Base-by-base conservation (phyloP, 2,888 invertebrate genomes). In the Drosophila engyochracea region DNA sequence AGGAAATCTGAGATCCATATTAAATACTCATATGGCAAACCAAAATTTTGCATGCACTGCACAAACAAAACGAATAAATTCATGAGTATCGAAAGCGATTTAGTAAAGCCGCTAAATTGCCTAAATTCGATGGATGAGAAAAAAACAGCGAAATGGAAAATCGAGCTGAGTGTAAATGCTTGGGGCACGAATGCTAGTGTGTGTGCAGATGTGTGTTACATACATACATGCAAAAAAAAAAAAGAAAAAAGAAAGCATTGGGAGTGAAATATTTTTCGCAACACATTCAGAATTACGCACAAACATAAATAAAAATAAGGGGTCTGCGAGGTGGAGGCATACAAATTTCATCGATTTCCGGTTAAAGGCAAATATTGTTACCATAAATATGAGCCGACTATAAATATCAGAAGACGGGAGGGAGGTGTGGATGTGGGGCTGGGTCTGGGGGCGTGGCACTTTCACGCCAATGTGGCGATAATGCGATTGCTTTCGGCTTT, bases 261-360 rank as follows among this genome's bases (percentile, higher is more conserved):
- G 59, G 28, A 68, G 39, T 74, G 53, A 77, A 59, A 80, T 68
- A 68, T 77, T 79, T 84, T 74, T 67, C 72, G 52, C 74, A 79
- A 59, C 71, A 78, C 76, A 76, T 80, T 76, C 81, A 76, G 68
- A 80, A 79, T 76, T 80, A 79, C 76, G 72, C 79, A 67, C 67
- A 61, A 75, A 77, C 64, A 77, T 71, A 87, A 76, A 71, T 69
- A 89, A 84, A 89, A 89, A 76, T 72, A 86, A 88, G 78, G 82
- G 85, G 78, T 82, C 79, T 80, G 25, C 81, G 53, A 72, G 71
- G 79, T 69, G 71, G 70, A 73, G 85, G 82, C 86, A 84, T 88
- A 90, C 77, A 88, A 89, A 89, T 90, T 85, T 88, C 90, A 88
- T 88, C 90, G 88, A 90, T 88, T 88, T 88, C 88, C 88, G 88